A percentile compares a stretch with the other conserved stretches of the same genome.
phyloP scores from a whole-genome alignment of 2,797 vertebrate species.

The Aphelocoma californica region DNA sequence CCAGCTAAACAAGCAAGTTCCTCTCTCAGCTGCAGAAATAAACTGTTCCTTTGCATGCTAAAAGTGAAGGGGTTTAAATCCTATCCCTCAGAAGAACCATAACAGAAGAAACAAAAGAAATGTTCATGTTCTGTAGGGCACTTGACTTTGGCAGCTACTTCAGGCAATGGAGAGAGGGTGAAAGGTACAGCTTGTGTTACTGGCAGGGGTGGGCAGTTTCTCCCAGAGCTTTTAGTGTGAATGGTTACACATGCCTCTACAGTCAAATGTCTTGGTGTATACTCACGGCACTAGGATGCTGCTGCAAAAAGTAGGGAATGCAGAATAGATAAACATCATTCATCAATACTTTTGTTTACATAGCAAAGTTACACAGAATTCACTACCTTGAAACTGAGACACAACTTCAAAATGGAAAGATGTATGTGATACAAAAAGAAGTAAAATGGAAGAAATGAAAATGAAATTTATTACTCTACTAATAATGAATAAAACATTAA shows the following conservation, averaged over 20 bases:
- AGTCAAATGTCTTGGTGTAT: not conserved
- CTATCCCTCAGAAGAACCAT: not conserved
- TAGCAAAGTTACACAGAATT: not conserved
- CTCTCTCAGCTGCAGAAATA: not conserved
- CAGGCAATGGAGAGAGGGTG: not conserved
- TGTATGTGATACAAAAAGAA: not conserved
- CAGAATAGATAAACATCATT: not conserved
- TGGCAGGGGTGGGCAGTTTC: not conserved
- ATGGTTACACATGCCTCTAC: not conserved
- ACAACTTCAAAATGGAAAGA: not conserved
- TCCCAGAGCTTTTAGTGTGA: not conserved
- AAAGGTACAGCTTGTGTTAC: not conserved
- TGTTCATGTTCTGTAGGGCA: not conserved
- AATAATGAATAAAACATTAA: not conserved
- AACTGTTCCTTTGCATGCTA: not conserved
- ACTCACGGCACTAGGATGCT: not conserved
- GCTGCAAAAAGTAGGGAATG: fast-evolving
- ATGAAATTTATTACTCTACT: not conserved
- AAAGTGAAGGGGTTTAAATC: not conserved
- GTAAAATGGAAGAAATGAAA: not conserved
- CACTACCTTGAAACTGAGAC: not conserved
- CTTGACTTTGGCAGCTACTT: not conserved
- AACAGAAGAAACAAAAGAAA: not conserved
- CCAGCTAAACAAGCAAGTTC: not conserved
- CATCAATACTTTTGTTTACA: not conserved